Percentiles rank a stretch among this genome's conserved stretches.
Evolutionary conservation across 53 echinoderm and acorn worm genomes (phyloP).

Genomic region (Holothuria scabra): DNA sequence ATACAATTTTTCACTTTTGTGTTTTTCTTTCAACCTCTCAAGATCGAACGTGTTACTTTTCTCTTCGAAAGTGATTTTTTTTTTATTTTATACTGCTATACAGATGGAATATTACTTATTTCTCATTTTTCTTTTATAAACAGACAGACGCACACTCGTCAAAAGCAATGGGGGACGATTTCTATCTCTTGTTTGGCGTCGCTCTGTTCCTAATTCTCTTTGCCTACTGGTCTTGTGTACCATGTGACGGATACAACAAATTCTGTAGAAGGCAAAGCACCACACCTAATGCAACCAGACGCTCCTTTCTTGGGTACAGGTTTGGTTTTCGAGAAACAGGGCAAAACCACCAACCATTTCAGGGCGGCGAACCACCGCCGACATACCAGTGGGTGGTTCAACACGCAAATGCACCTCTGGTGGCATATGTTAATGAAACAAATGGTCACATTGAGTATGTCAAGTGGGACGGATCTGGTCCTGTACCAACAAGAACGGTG

Average conservation of each 20-base stretch:
- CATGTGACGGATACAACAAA: slow-evolving; percentile 9
- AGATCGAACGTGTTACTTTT: no score
- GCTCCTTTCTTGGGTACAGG: background rate
- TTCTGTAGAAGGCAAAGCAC: background rate
- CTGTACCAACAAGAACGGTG: slow-evolving; percentile 40
- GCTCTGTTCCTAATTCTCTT: background rate
- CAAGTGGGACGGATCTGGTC: slow-evolving; percentile 41
- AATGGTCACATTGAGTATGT: slow-evolving; percentile 30
- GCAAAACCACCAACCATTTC: background rate
- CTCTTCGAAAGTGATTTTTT: no score
- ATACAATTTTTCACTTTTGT: no score
- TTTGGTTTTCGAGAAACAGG: slow-evolving; percentile 22
- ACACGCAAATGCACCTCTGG: slow-evolving; percentile 35
- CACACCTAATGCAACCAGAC: background rate
- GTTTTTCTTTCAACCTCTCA: no score
- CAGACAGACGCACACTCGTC: background rate
- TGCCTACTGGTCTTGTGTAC: slow-evolving; percentile 31
- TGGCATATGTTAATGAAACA: slow-evolving; percentile 23
- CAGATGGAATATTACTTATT: background rate
- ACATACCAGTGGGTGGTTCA: slow-evolving; percentile 46
- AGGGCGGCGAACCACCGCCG: slow-evolving; percentile 35
- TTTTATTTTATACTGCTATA: no score
- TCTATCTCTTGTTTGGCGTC: slow-evolving; percentile 25
- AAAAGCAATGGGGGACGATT: slow-evolving; percentile 14
- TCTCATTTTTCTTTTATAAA: background rate